Conservation (phyloP, 2,888 invertebrate species). For the Macrophya annulata region DNA sequence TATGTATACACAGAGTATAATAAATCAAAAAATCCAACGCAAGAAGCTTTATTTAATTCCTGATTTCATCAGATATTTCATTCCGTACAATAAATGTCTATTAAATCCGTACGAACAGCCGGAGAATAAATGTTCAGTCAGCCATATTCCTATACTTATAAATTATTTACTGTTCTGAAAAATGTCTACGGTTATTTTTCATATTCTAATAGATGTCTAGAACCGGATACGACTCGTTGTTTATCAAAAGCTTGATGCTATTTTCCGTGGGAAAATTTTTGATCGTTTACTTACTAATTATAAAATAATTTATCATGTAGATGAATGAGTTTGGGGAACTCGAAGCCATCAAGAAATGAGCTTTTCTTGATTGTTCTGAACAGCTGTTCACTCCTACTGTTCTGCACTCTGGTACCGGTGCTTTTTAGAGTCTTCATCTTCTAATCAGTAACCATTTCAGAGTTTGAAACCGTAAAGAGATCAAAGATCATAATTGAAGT, state of each 20-base stretch:
- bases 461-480: neutral
- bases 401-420: neutral
- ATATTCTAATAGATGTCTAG: neutral
- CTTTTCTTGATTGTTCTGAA: neutral
- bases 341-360: conserved; percentile 7
- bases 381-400: neutral
- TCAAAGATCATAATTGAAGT: neutral
- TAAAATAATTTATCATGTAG: neutral
- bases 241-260: neutral
- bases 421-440: neutral
- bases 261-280: neutral
- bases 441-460: neutral
- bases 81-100: conserved; percentile 10
- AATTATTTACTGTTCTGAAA: neutral
- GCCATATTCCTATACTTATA: neutral
- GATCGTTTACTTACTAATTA: neutral
- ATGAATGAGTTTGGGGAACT: neutral
- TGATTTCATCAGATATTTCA: conserved; percentile 6
- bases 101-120: neutral
- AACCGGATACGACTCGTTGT: neutral
- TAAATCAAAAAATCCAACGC: neutral
- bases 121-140: neutral
- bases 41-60: conserved; percentile 5
- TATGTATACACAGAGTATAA: neutral
- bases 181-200: neutral